Evolutionary conservation across 2,888 invertebrate species (phyloP).

Genomic region (Stictocephala bisonia): DNA sequence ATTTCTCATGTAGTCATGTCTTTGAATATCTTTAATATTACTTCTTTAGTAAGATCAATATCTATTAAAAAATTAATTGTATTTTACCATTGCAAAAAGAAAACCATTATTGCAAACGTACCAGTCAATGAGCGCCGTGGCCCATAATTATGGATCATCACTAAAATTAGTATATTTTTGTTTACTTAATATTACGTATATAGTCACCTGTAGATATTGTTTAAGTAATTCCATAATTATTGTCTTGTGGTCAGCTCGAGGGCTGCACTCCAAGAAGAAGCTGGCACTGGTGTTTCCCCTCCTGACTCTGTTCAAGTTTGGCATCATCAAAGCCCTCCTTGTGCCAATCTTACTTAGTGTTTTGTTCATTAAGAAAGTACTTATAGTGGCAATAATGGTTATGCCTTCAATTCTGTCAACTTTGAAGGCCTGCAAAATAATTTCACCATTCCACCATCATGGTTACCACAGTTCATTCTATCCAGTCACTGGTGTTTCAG

Average conservation of each 20-base stretch:
- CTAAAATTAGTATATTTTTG: too few relatives aligned
- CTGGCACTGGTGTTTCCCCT: conserved; percentile 54
- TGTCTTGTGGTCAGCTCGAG: conserved; percentile 31
- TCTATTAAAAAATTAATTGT: too few relatives aligned
- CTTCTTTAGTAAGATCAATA: too few relatives aligned
- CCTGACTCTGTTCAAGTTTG: conserved; percentile 54
- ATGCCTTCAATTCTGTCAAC: conserved; percentile 71
- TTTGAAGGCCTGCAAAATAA: conserved; percentile 47
- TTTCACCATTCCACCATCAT: conserved; percentile 20
- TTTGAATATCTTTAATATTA: too few relatives aligned
- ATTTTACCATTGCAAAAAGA: too few relatives aligned
- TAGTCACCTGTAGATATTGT: too few relatives aligned
- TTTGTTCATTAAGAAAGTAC: conserved; percentile 74
- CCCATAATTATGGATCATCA: too few relatives aligned
- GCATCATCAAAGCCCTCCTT: conserved; percentile 68
- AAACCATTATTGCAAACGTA: too few relatives aligned
- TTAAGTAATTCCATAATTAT: too few relatives aligned
- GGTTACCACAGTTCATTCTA: conserved; percentile 8
- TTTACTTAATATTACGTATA: too few relatives aligned
- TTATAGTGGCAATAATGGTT: conserved; percentile 71
- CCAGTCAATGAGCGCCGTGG: too few relatives aligned
- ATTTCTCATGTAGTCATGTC: too few relatives aligned
- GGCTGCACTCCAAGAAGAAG: conserved; percentile 51
- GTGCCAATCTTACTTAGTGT: conserved; percentile 73
- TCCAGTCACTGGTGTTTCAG: conserved; percentile 8